A percentile compares a stretch with the other conserved stretches of the same genome.
Evolutionary conservation across 2,888 invertebrate genomes (phyloP).

Genomic region (Trichacis sp.): DNA sequence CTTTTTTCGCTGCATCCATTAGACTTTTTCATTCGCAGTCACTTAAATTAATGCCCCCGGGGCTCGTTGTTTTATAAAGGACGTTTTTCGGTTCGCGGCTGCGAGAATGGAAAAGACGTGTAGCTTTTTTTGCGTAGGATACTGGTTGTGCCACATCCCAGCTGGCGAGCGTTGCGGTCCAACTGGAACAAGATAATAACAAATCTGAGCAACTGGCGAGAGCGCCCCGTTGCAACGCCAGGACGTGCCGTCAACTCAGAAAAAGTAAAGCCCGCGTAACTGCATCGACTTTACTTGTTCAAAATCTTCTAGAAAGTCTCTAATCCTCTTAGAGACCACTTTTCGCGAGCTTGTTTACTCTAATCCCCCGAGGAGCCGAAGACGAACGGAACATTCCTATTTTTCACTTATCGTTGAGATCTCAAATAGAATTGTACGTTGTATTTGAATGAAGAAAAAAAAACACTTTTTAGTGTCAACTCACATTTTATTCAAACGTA

Average conservation of each 20-base stretch:
- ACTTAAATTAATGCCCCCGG: neutral
- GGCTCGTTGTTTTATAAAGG: neutral
- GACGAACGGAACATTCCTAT: constrained; percentile 31
- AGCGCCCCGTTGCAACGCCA: constrained; percentile 59
- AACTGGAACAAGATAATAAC: constrained; percentile 65
- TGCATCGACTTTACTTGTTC: constrained; percentile 61
- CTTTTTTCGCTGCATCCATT: neutral
- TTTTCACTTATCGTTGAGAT: constrained; percentile 24
- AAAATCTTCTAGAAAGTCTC: constrained; percentile 64
- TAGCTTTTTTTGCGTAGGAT: constrained; percentile 51
- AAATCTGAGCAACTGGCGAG: constrained; percentile 62
- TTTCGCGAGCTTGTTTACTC: constrained; percentile 38
- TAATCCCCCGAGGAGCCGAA: constrained; percentile 34
- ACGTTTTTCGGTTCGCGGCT: neutral
- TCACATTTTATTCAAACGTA: too few relatives aligned
- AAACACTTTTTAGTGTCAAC: too few relatives aligned
- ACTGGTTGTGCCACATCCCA: constrained; percentile 60
- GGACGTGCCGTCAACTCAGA: constrained; percentile 57
- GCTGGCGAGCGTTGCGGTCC: constrained; percentile 63
- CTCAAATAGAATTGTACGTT: too few relatives aligned
- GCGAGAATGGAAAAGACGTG: neutral
- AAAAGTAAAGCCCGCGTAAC: constrained; percentile 58
- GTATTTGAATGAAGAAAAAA: too few relatives aligned
- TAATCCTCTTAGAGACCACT: constrained; percentile 50
- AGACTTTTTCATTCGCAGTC: neutral